phyloP scores from a whole-genome alignment of 2,888 invertebrate genomes.

The Lasioglossum marginatum region DNA sequence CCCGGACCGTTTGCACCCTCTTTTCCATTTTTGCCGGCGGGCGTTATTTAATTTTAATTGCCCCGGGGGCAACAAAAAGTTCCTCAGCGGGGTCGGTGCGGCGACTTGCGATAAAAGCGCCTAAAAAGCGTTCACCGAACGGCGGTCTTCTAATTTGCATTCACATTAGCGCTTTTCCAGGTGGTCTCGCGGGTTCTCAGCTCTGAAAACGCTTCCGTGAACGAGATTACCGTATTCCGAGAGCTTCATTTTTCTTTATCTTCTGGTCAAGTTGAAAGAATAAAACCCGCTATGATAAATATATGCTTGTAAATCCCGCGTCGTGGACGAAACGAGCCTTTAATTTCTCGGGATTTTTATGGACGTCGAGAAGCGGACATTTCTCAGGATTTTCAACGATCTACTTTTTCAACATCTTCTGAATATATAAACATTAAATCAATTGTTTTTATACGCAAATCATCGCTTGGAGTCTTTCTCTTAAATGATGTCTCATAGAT shows the following conservation, averaged over 20 bases:
- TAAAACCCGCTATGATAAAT: not conserved
- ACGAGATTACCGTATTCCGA: not conserved
- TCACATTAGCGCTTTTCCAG: conserved; percentile 18
- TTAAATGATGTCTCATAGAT: too few species aligned
- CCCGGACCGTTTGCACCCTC: not conserved
- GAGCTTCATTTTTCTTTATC: conserved; percentile 8
- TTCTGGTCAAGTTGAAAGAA: not conserved
- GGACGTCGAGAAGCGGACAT: not conserved
- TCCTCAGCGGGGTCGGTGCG: not conserved
- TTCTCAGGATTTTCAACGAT: not conserved
- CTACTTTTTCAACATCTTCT: not conserved
- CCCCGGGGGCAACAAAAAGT: not conserved
- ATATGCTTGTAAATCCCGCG: not conserved
- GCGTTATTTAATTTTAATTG: conserved; percentile 4
- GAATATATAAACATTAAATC: too few species aligned
- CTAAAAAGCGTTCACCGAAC: conserved; percentile 13
- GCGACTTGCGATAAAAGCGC: not conserved
- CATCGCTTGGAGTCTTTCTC: too few species aligned
- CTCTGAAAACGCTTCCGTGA: not conserved
- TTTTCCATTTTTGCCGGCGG: not conserved
- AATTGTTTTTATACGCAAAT: too few species aligned
- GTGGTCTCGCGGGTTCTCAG: not conserved
- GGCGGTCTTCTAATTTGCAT: conserved; percentile 27
- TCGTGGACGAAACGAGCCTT: not conserved
- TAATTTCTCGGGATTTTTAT: not conserved